These are phyloP conservation scores for Empidonax alnorum DNA, from an alignment of 2,113 vertebrate genomes.

Conservation along the genomic window DNA sequence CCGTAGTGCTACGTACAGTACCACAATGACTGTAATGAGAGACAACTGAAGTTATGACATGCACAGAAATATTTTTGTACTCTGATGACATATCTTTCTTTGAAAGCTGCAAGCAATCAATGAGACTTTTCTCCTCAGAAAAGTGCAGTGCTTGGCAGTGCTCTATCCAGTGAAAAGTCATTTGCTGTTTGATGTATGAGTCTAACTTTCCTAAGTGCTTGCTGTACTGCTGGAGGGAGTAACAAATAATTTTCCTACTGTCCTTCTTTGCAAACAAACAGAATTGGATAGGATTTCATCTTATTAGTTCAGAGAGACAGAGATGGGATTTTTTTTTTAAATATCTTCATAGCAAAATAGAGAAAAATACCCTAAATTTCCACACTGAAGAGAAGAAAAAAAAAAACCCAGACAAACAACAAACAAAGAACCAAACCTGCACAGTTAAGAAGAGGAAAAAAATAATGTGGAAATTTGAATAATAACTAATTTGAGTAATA, in stretches of 20 bases:
- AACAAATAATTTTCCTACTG: not conserved
- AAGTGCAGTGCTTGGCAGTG: not conserved
- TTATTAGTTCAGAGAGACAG: not conserved
- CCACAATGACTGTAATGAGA: constrained; percentile 86
- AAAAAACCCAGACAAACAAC: fast-evolving
- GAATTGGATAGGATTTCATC: not conserved
- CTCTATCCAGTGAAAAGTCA: not conserved
- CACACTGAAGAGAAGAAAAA: not conserved
- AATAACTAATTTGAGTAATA: not conserved
- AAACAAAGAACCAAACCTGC: not conserved
- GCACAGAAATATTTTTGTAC: not conserved
- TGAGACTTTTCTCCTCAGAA: not conserved
- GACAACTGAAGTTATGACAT: not conserved
- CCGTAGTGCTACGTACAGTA: constrained; percentile 92
- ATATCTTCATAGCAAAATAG: not conserved
- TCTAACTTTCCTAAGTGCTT: not conserved
- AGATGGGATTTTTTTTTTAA: not conserved
- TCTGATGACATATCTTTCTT: not conserved
- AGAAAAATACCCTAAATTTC: not conserved
- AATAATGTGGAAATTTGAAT: not conserved
- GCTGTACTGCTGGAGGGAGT: not conserved
- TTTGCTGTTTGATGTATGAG: not conserved
- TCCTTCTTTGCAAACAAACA: not conserved
- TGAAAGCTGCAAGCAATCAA: not conserved
- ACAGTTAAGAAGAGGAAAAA: not conserved